Evolutionary conservation across 2,113 vertebrate species (phyloP).

Genomic region (Gallinago paraguaiae): DNA sequence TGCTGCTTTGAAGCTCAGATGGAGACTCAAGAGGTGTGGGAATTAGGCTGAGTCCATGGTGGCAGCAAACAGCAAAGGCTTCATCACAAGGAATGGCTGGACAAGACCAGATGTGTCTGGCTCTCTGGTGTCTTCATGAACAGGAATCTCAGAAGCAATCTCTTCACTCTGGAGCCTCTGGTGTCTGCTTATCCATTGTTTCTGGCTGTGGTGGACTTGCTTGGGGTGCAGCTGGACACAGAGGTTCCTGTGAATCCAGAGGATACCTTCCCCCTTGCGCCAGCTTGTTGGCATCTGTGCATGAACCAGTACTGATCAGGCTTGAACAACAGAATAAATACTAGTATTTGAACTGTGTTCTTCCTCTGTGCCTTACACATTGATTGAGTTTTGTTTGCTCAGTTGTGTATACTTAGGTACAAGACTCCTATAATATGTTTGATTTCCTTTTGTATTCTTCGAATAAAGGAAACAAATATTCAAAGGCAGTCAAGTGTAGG

Average conservation of each 20-base stretch:
- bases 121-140: neutral
- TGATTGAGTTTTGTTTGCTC: neutral
- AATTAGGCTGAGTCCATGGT: neutral
- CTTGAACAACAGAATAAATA: neutral
- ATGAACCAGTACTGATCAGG: neutral
- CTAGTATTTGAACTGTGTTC: neutral
- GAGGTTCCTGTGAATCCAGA: neutral
- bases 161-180: neutral
- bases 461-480: neutral
- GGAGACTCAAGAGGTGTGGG: neutral
- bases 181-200: neutral
- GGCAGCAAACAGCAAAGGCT: neutral
- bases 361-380: neutral
- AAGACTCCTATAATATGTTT: neutral
- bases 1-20: neutral
- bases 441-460: neutral
- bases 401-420: neutral
- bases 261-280: neutral
- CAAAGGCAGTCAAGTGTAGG: neutral
- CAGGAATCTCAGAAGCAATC: neutral
- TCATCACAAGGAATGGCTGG: neutral
- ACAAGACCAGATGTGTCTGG: neutral
- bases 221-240: neutral
- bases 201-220: neutral
- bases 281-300: neutral